These are phyloP conservation scores for Drosophila saltans DNA, from an alignment of 1,140 invertebrate species.

Conservation along the genomic window DNA sequence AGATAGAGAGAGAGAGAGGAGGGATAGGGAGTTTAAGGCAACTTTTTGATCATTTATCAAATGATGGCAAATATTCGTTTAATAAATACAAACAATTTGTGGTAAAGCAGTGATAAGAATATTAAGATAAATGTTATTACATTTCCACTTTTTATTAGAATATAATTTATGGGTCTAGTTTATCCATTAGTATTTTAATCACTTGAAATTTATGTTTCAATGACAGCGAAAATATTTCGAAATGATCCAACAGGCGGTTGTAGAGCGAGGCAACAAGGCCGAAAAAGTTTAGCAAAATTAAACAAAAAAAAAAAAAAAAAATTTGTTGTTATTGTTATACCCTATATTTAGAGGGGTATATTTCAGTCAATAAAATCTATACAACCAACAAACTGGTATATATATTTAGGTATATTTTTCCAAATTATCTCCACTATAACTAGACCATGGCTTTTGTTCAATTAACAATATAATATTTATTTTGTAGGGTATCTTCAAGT, in stretches of 20 bases:
- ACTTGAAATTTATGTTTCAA: constrained; percentile 10
- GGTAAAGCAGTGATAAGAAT: not conserved
- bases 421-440: too few relatives aligned
- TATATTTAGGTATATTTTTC: too few relatives aligned
- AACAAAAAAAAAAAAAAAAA: constrained; percentile 15
- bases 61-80: not conserved
- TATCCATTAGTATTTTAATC: not conserved
- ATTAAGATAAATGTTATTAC: not conserved
- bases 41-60: constrained; percentile 2
- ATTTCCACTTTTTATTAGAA: not conserved
- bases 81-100: too few relatives aligned
- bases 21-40: too few relatives aligned
- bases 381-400: too few relatives aligned
- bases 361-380: too few relatives aligned
- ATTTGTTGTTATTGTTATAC: constrained; percentile 22
- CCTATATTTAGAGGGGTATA: constrained; percentile 1
- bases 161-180: not conserved
- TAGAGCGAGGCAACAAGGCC: constrained; percentile 31
- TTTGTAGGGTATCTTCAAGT: constrained; percentile 1
- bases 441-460: too few relatives aligned
- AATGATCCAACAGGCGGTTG: constrained; percentile 22
- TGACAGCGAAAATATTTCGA: constrained; percentile 35
- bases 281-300: constrained; percentile 23
- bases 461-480: constrained; percentile 2
- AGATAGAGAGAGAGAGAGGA: not conserved